Base-by-base conservation (phyloP, 2,113 vertebrate genomes). In the Pedetes capensis region DNA sequence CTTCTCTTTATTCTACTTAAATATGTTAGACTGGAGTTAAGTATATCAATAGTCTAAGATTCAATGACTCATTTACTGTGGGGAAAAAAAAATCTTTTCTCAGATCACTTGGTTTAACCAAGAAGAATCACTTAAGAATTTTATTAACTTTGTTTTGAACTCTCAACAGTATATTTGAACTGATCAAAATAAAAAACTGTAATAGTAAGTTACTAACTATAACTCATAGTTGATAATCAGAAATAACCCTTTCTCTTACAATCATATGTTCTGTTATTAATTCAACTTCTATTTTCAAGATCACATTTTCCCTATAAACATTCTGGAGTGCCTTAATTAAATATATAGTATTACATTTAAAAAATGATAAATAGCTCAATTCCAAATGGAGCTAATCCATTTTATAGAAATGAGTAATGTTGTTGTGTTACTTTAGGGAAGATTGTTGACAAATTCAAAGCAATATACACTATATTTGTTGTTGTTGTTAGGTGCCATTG, bases 101-200 rank as follows among this genome's bases (percentile, higher is more conserved):
- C 23, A 92, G 47, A 78, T 86, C 27, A 49, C 27, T 84, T 51
- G 37, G 20, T 53, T 71, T 61, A 39, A 76, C 25, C 18, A 80
- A 89, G 51, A 49, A 92, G 49, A 80, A 84, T 51, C 4, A 87
- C 83, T 83, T 79, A 61, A 92, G 64, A 2, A 18, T 68, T 94
- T 75, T 71, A 72, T 59, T 94, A 66, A 49, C 72, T 92, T 96
- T 71, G 8, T 88, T 72, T 95, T 55, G 8, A 91, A 57, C 23
- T 34, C 76, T 83, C 13, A 25, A 49, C 9, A 78, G 3, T 34
- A 78, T 82, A 81, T 93, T 55, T 91, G 44, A 93, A 92, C 49
- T 80, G 55, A 89, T 90, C 69, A 89, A 22, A 92, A 87, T 74
- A 69, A 93, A 94, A 94, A 53, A 23, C 53, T 53, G 34, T 76